phyloP scores from a whole-genome alignment of 37 sponge, comb jelly and placozoan genomes.

The Aphrocallistes beatrix region DNA sequence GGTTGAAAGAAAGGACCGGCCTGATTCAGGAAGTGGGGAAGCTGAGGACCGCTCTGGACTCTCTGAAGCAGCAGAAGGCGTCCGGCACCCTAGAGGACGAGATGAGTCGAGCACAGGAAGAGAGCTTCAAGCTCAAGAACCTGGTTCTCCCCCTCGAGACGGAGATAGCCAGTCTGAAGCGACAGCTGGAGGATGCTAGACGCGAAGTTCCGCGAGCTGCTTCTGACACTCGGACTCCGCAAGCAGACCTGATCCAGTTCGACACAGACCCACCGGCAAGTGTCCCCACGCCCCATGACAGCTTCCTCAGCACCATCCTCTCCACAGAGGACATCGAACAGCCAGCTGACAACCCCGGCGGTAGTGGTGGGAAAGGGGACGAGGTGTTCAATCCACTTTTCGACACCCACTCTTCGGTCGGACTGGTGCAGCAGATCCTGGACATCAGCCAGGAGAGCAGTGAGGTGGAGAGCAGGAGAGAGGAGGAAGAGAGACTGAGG shows the following conservation, averaged over 20 bases:
- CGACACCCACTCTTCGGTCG: not conserved
- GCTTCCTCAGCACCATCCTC: not conserved
- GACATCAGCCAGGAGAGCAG: not conserved
- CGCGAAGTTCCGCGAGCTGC: not conserved
- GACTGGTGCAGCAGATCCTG: not conserved
- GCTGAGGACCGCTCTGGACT: not conserved
- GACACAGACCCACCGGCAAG: not conserved
- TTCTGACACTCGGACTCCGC: not conserved
- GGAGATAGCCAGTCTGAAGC: not conserved
- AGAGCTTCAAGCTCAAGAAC: conserved; percentile 2
- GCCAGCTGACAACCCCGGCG: not conserved
- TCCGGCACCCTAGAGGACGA: not conserved
- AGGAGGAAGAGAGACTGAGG: not conserved
- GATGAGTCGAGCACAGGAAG: conserved; percentile 7
- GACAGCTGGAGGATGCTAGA: not conserved
- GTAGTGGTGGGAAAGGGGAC: too few relatives aligned
- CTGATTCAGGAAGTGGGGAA: not conserved
- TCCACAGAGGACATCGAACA: not conserved
- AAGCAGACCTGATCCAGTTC: not conserved
- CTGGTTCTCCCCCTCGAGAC: not conserved
- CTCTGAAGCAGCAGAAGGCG: not conserved
- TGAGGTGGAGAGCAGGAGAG: not conserved
- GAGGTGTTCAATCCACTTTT: not conserved
- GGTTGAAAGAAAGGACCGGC: not conserved
- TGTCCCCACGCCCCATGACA: not conserved